These are phyloP conservation scores for Clavelina lepadiformis DNA, from an alignment of 23 tunicate species.

Conservation along the genomic window DNA sequence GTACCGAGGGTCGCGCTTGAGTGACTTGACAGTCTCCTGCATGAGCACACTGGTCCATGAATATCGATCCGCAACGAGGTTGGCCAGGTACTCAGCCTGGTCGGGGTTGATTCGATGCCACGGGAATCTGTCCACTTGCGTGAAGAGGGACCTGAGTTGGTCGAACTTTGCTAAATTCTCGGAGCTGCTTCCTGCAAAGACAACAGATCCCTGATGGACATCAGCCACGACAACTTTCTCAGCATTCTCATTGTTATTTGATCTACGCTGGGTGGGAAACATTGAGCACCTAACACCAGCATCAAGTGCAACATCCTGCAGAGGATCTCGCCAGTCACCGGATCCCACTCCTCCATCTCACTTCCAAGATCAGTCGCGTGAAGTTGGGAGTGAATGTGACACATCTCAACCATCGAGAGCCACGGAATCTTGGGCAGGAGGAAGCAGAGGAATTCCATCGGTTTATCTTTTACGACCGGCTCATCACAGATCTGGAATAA, in stretches of 20 bases:
- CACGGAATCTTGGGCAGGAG: conserved; percentile 53
- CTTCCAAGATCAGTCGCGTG: conserved; percentile 2
- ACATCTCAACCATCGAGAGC: conserved; percentile 47
- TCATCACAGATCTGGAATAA: conserved; percentile 43
- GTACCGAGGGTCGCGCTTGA: conserved; percentile 21
- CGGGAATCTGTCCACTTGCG: conserved; percentile 35
- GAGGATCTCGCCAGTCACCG: conserved; percentile 44
- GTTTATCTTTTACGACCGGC: not conserved
- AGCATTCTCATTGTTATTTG: too few relatives aligned
- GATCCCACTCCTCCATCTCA: conserved; percentile 16
- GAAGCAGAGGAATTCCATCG: conserved; percentile 43
- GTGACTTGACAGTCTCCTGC: conserved; percentile 15
- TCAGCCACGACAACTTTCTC: too few relatives aligned
- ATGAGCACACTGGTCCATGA: conserved; percentile 39
- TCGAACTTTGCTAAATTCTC: conserved; percentile 5
- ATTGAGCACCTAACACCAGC: conserved; percentile 34
- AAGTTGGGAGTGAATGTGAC: not conserved
- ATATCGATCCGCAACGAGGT: conserved; percentile 55
- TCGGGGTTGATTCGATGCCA: conserved; percentile 44
- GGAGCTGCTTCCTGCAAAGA: conserved; percentile 13
- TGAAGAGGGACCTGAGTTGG: conserved; percentile 17
- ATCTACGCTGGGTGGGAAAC: too few relatives aligned
- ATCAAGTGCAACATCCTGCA: conserved; percentile 47
- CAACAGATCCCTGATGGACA: too few relatives aligned
- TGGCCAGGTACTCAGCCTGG: conserved; percentile 54